Base-by-base conservation (phyloP, 2,113 vertebrate species). In the Furnarius figulus region DNA sequence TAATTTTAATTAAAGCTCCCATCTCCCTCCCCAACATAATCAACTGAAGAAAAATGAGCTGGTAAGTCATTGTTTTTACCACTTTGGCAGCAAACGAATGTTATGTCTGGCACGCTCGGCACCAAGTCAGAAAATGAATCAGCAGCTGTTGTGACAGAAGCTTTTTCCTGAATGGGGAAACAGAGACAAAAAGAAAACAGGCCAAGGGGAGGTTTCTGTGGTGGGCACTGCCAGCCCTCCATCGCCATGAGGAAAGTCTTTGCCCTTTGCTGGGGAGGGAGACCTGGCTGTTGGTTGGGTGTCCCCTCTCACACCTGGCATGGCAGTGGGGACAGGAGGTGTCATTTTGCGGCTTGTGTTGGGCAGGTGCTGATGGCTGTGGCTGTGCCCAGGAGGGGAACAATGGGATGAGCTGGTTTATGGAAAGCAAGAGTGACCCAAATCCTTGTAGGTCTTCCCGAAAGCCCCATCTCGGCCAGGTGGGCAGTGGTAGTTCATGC, bases 61-160 rank as follows among this genome's bases (percentile, higher is more conserved):
- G 92, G 93, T 96, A 97, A 97, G 77, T 97, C 97, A 96, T 96
- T 94, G 89, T 93, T 96, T 96, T 90, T 91, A 94, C 96, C 97
- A 91, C 74, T 89, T 96, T 96, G 95, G 96, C 96, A 95, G 95
- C 93, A 96, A 97, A 96, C 8, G 71, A 95, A 91, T 96, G 96
- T 97, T 97, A 97, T 96, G 96, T 97, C 97, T 97, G 97, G 97
- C 95, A 89, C 62, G 13, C 95, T 97, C 74, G 96, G 95, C 96
- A 95, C 92, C 93, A 94, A 95, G 96, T 96, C 95, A 97, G 96
- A 96, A 97, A 97, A 97, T 96, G 96, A 96, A 96, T 97, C 96
- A 96, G 97, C 97, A 97, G 95, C 97, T 97, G 97, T 96, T 97
- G 92, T 92, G 95, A 96, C 95, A 96, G 94, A 95, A 96, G 94